Evolutionary conservation across 1,140 invertebrate genomes (phyloP).

Genomic region (Eumaeus atala): DNA sequence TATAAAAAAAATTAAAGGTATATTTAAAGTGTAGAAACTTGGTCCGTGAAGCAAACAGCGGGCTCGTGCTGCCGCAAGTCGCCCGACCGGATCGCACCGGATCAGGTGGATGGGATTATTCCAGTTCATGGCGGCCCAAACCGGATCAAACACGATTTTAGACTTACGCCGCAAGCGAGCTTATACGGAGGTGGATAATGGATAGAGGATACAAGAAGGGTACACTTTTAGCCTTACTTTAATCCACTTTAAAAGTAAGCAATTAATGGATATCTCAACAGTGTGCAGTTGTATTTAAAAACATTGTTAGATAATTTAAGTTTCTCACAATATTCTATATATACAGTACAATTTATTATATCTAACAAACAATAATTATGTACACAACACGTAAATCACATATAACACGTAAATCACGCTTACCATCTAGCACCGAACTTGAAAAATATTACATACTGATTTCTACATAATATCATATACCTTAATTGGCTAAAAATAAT

Average conservation of each 20-base stretch:
- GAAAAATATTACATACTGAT: too few relatives aligned
- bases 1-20: not conserved
- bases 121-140: slow-evolving; percentile 56
- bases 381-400: too few relatives aligned
- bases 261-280: slow-evolving; percentile 9
- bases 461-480: too few relatives aligned
- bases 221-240: slow-evolving; percentile 6
- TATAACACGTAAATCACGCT: too few relatives aligned
- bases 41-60: slow-evolving; percentile 25
- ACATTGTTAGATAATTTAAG: too few relatives aligned
- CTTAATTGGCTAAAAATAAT: too few relatives aligned
- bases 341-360: too few relatives aligned
- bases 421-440: too few relatives aligned
- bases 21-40: slow-evolving; percentile 10
- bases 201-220: slow-evolving; percentile 29
- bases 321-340: too few relatives aligned
- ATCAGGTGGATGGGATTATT: slow-evolving; percentile 70
- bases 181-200: slow-evolving; percentile 51
- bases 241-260: slow-evolving; percentile 16
- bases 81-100: slow-evolving; percentile 44
- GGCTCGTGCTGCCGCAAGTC: slow-evolving; percentile 40
- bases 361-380: too few relatives aligned
- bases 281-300: too few relatives aligned
- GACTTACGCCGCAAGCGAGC: slow-evolving; percentile 56
- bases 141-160: slow-evolving; percentile 68